Evolutionary conservation across 2,113 vertebrate species (phyloP).

Genomic region (Tangachromis dhanisi): DNA sequence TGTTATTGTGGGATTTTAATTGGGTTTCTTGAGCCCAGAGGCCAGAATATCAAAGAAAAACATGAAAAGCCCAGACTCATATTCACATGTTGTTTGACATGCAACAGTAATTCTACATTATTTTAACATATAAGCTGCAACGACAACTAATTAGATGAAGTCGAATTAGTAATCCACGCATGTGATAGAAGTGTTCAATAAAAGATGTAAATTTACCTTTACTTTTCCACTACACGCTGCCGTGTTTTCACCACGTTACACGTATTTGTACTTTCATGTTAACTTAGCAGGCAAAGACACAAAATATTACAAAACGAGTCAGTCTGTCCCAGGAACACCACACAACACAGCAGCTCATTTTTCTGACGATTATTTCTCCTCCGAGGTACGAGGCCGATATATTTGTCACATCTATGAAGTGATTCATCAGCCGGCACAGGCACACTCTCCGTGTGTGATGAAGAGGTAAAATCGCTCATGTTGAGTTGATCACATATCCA

Average conservation of each 20-base stretch:
- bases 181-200: not conserved
- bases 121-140: not conserved
- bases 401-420: slow-evolving; percentile 33
- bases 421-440: slow-evolving; percentile 26
- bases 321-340: not conserved
- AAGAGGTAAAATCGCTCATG: slow-evolving; percentile 17
- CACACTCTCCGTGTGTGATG: not conserved
- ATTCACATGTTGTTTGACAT: not conserved
- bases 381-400: not conserved
- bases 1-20: slow-evolving; percentile 5
- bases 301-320: not conserved
- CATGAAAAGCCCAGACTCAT: not conserved
- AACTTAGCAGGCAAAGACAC: not conserved
- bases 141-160: slow-evolving; percentile 4
- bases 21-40: not conserved
- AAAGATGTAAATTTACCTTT: not conserved
- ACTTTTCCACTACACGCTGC: not conserved
- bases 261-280: not conserved
- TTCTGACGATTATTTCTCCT: slow-evolving; percentile 10
- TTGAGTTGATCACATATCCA: slow-evolving; percentile 26
- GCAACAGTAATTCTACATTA: not conserved
- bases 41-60: not conserved
- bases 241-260: not conserved
- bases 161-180: not conserved
- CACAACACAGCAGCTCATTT: not conserved